phyloP scores from a whole-genome alignment of 2,797 vertebrate genomes.

The Sebastiscus albofasciatus region DNA sequence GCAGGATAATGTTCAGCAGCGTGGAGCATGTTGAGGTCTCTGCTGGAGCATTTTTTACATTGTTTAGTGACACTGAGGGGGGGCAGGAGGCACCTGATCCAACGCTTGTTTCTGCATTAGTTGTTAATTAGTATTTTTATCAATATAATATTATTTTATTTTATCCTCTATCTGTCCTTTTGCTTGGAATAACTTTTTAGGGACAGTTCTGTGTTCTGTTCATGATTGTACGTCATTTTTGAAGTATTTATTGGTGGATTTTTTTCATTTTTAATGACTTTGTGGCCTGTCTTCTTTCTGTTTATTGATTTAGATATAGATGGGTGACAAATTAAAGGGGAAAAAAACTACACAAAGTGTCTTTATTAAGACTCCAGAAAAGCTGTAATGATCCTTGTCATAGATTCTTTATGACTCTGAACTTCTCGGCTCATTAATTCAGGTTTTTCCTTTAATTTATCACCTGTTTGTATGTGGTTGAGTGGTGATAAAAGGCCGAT shows the following conservation, averaged over 20 bases:
- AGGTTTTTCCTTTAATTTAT: background rate
- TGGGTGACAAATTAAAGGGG: background rate
- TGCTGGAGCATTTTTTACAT: slow-evolving; percentile 36
- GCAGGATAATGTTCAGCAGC: slow-evolving; percentile 53
- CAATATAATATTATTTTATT: background rate
- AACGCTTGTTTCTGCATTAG: background rate
- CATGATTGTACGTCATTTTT: background rate
- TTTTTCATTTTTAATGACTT: background rate
- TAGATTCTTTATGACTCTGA: background rate
- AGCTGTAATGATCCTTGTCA: background rate
- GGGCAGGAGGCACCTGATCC: background rate
- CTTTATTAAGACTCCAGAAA: background rate
- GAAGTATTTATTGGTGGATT: background rate
- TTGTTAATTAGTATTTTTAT: background rate
- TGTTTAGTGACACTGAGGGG: slow-evolving; percentile 15
- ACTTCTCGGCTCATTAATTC: background rate
- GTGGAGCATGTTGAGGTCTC: slow-evolving; percentile 5
- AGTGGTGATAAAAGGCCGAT: background rate
- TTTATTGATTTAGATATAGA: background rate
- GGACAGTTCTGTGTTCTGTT: background rate
- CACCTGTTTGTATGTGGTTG: background rate
- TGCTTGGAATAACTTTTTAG: background rate
- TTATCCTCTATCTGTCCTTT: background rate
- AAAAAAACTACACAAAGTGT: too few species aligned
- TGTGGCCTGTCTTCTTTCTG: background rate